Conservation (phyloP, 1,140 invertebrate species). For the roundworm (Caenorhabditis elegans) region DNA sequence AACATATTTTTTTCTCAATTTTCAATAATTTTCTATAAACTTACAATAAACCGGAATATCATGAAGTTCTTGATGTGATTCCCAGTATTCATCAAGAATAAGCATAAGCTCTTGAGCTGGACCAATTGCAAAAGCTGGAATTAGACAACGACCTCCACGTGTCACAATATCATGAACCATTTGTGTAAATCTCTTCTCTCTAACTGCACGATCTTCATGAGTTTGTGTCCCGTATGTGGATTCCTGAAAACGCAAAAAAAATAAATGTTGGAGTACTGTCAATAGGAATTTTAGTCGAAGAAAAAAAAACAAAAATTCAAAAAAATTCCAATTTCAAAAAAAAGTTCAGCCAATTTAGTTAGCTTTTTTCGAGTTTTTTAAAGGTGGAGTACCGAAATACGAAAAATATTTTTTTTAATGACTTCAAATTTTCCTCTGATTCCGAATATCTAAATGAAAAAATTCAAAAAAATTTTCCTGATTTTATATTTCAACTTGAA, state of each 20-base stretch:
- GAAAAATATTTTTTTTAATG: no score
- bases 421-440: no score
- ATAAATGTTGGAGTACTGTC: neutral
- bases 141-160: slow-evolving; percentile 91
- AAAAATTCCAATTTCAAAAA: no score
- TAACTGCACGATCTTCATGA: slow-evolving; percentile 93
- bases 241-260: slow-evolving; percentile 77
- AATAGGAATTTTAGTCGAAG: neutral
- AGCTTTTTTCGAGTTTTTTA: no score
- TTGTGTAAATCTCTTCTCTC: slow-evolving; percentile 86
- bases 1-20: neutral
- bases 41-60: slow-evolving; percentile 94
- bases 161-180: slow-evolving; percentile 91
- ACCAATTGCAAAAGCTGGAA: slow-evolving; percentile 96
- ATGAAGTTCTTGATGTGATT: slow-evolving; percentile 92
- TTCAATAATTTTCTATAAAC: neutral
- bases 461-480: no score
- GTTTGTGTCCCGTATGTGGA: slow-evolving; percentile 99
- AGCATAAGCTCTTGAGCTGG: slow-evolving; percentile 92
- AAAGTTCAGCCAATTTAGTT: no score
- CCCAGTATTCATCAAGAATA: slow-evolving; percentile 96
- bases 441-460: no score
- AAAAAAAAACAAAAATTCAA: no score
- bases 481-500: no score
- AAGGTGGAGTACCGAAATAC: no score